A percentile compares a stretch with the other conserved stretches of the same genome.
phyloP scores from a whole-genome alignment of 30 jellyfish, hydroid and myxozoan species.

The Pelagia noctiluca region DNA sequence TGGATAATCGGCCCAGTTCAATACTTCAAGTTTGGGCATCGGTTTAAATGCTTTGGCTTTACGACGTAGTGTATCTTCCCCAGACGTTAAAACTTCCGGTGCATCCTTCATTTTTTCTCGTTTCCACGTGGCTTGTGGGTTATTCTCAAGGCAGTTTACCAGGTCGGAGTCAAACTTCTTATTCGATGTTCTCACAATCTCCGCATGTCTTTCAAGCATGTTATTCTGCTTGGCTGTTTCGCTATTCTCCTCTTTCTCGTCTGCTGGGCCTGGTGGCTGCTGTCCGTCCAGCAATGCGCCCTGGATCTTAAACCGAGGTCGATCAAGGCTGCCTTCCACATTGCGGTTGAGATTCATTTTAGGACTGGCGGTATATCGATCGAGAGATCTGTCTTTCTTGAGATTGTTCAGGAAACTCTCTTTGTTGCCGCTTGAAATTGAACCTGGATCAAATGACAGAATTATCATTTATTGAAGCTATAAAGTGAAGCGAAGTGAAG shows the following conservation, averaged over 20 bases:
- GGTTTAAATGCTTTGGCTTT: constrained; percentile 93
- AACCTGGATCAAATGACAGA: constrained; percentile 19
- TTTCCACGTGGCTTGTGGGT: constrained; percentile 96
- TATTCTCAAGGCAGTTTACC: constrained; percentile 84
- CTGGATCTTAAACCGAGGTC: constrained; percentile 76
- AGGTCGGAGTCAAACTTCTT: constrained; percentile 85
- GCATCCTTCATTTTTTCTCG: constrained; percentile 87
- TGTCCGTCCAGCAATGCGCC: constrained; percentile 84
- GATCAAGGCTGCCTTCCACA: constrained; percentile 49
- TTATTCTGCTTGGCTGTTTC: constrained; percentile 53
- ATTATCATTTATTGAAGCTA: background rate
- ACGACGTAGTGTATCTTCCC: constrained; percentile 94
- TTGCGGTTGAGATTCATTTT: constrained; percentile 44
- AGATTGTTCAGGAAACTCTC: constrained; percentile 53
- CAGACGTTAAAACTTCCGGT: constrained; percentile 71
- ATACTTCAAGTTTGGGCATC: constrained; percentile 89
- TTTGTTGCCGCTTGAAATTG: constrained; percentile 48
- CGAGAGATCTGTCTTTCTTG: constrained; percentile 50
- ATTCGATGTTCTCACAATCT: constrained; percentile 95
- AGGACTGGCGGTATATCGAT: constrained; percentile 66
- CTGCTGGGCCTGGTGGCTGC: constrained; percentile 49
- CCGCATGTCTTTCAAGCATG: constrained; percentile 88
- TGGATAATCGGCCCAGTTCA: constrained; percentile 99
- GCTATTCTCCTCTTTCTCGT: constrained; percentile 46
- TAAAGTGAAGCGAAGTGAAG: too few relatives aligned